Percentiles rank a stretch among this genome's conserved stretches.
Evolutionary conservation across 2,113 vertebrate genomes (phyloP).

Genomic region (Eleginops maclovinus): DNA sequence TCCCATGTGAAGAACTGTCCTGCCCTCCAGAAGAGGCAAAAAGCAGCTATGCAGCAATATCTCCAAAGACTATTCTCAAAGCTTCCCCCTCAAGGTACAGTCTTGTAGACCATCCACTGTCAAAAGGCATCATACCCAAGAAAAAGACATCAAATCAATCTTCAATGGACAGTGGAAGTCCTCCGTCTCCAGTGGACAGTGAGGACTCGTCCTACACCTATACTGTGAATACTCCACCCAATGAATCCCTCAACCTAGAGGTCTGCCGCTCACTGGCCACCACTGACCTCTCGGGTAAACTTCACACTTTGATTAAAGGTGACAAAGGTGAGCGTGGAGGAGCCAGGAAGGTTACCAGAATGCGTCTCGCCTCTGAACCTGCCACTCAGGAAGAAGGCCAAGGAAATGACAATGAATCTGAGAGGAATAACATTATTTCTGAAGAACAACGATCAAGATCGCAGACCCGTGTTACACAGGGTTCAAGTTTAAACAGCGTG

Average conservation of each 20-base stretch:
- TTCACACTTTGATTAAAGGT: conserved; percentile 44
- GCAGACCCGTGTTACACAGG: conserved; percentile 25
- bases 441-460: conserved; percentile 54
- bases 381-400: conserved; percentile 41
- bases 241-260: conserved; percentile 62
- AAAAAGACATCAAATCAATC: conserved; percentile 62
- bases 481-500: conserved; percentile 54
- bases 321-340: conserved; percentile 48
- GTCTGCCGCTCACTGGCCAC: conserved; percentile 70
- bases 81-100: conserved; percentile 57
- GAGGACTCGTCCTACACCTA: conserved; percentile 82
- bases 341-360: conserved; percentile 67
- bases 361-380: conserved; percentile 58
- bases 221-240: conserved; percentile 66
- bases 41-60: conserved; percentile 14
- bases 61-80: conserved; percentile 46
- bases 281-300: conserved; percentile 72
- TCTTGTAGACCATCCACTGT: conserved; percentile 50
- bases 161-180: conserved; percentile 63
- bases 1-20: conserved; percentile 72
- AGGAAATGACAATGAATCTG: conserved; percentile 20
- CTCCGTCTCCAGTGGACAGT: conserved; percentile 79
- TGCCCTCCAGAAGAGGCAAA: conserved; percentile 68
- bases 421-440: conserved; percentile 8
- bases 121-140: conserved; percentile 51